Conservation (phyloP, 2,797 vertebrate genomes). For the Bufotes viridis region DNA sequence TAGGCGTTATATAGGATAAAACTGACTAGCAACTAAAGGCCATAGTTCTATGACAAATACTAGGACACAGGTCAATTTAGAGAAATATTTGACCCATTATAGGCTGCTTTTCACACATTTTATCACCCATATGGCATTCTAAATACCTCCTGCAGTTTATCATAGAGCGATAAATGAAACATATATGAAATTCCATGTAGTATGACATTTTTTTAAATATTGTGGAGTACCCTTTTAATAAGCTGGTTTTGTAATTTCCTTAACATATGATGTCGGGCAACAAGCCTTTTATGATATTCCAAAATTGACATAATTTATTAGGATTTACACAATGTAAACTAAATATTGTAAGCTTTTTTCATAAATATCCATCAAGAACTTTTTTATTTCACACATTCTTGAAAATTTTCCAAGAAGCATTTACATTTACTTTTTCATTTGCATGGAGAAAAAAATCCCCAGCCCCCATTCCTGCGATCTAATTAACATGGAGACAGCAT, state of each 20-base stretch:
- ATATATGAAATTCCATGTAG: not conserved
- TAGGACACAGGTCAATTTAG: too few species aligned
- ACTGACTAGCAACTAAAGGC: too few species aligned
- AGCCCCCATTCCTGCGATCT: slow-evolving; percentile 66
- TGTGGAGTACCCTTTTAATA: not conserved
- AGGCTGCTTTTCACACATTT: too few species aligned
- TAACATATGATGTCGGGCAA: not conserved
- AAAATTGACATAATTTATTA: not conserved
- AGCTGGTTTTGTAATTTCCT: not conserved
- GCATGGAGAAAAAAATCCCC: slow-evolving; percentile 74
- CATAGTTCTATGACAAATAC: too few species aligned
- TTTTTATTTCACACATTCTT: not conserved
- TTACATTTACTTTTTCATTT: slow-evolving; percentile 56
- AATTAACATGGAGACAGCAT: slow-evolving; percentile 89
- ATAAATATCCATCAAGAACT: not conserved
- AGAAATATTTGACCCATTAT: too few species aligned
- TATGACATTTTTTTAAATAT: not conserved
- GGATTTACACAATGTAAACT: not conserved
- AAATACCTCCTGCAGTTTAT: too few species aligned
- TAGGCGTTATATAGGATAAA: too few species aligned
- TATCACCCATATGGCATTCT: too few species aligned
- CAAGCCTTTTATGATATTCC: not conserved
- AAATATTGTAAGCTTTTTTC: not conserved
- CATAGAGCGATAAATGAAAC: too few species aligned
- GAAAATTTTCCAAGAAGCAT: slow-evolving; percentile 1